phyloP scores from a whole-genome alignment of 2,797 vertebrate genomes.

The Betta splendens region DNA sequence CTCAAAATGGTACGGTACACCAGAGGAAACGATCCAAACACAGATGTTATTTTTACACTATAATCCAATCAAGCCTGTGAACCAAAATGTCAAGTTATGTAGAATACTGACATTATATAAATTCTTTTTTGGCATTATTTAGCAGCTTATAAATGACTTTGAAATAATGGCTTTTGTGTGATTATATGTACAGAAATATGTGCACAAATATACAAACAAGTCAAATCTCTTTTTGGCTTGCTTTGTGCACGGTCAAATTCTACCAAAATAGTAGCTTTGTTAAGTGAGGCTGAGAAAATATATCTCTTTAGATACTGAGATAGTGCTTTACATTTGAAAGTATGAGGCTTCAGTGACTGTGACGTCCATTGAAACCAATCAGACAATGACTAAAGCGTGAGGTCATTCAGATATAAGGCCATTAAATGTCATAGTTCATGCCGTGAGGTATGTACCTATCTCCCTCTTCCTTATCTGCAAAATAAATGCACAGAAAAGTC shows the following conservation, averaged over 20 bases:
- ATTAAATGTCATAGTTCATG: slow-evolving; percentile 87
- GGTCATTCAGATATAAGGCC: slow-evolving; percentile 87
- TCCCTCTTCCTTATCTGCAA: slow-evolving; percentile 63
- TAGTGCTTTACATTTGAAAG: slow-evolving; percentile 78
- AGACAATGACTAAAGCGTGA: slow-evolving; percentile 78
- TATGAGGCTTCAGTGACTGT: slow-evolving; percentile 70
- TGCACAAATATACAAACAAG: slow-evolving; percentile 69
- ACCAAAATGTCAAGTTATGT: slow-evolving; percentile 59
- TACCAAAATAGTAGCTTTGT: slow-evolving; percentile 83
- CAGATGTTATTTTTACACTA: slow-evolving; percentile 47
- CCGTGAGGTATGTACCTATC: slow-evolving; percentile 88
- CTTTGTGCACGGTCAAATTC: slow-evolving; percentile 72
- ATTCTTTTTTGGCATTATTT: slow-evolving; percentile 84
- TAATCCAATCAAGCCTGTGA: slow-evolving; percentile 57
- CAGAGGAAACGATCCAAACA: slow-evolving; percentile 58
- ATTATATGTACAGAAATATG: slow-evolving; percentile 74
- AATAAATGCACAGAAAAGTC: slow-evolving; percentile 65
- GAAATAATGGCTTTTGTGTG: slow-evolving; percentile 83
- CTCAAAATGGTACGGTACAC: slow-evolving; percentile 57
- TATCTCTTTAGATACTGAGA: slow-evolving; percentile 75
- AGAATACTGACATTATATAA: slow-evolving; percentile 67
- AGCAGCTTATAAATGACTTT: slow-evolving; percentile 84
- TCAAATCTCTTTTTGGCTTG: slow-evolving; percentile 71
- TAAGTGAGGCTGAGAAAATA: slow-evolving; percentile 81
- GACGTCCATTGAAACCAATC: slow-evolving; percentile 72